A percentile compares a stretch with the other conserved stretches of the same genome.
Conservation (phyloP, 1,140 invertebrate species). For the Trialeurodes vaporariorum region DNA sequence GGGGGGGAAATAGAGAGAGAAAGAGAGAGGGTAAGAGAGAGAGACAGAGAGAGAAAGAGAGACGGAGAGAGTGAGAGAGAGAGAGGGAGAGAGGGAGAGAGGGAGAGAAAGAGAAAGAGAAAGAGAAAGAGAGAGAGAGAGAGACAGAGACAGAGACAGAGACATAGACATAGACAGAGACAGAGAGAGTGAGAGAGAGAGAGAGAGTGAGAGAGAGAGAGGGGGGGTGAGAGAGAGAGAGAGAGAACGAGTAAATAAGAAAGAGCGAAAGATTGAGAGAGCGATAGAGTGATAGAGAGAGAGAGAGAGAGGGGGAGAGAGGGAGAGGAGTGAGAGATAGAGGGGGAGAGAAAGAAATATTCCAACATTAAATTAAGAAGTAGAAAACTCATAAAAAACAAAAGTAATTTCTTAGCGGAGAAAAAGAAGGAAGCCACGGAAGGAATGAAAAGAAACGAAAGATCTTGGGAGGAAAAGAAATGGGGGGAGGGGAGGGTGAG, state of each 20-base stretch:
- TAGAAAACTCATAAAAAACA: conserved; percentile 1
- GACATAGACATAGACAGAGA: no score
- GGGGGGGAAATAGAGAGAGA: no score
- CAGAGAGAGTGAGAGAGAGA: no score
- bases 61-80: neutral
- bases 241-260: no score
- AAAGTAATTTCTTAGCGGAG: neutral
- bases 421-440: neutral
- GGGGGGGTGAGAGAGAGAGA: no score
- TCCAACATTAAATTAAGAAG: neutral
- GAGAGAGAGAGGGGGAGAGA: neutral
- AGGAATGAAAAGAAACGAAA: neutral
- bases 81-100: neutral
- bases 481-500: no score
- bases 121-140: no score
- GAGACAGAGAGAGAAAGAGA: neutral
- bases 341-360: neutral
- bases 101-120: neutral
- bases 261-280: no score
- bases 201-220: no score
- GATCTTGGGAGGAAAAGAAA: neutral
- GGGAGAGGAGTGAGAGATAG: neutral
- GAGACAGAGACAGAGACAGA: no score
- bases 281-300: no score
- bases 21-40: no score